Evolutionary conservation across 1,140 invertebrate genomes (phyloP).

Genomic region (Whitmania pigra): DNA sequence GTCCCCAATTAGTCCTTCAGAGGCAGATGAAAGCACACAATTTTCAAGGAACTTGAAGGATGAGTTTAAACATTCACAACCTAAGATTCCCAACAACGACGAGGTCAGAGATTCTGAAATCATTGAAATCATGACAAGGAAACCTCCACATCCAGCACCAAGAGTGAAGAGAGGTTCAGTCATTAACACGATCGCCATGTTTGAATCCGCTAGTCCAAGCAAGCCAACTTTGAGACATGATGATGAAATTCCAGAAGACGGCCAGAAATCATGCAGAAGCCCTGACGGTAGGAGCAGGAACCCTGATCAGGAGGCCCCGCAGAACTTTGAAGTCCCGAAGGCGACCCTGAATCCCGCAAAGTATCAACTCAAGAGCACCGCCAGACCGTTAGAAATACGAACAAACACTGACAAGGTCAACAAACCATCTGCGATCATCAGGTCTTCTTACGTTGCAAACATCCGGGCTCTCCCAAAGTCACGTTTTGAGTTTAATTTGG

Average conservation of each 20-base stretch:
- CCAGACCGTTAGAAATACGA: not conserved
- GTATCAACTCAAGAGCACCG: not conserved
- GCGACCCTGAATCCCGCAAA: not conserved
- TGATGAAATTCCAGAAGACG: not conserved
- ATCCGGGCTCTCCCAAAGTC: not conserved
- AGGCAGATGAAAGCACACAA: no score
- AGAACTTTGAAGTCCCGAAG: no score
- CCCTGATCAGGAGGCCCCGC: not conserved
- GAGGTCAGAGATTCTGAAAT: slow-evolving; percentile 13
- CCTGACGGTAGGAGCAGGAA: not conserved
- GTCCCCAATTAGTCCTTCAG: no score
- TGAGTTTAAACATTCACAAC: no score
- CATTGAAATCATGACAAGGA: slow-evolving; percentile 8
- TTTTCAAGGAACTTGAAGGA: no score
- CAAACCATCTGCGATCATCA: not conserved
- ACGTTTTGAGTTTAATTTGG: not conserved
- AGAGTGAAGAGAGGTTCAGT: slow-evolving; percentile 7
- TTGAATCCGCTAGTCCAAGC: slow-evolving; percentile 7
- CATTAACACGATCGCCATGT: not conserved
- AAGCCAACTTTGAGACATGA: not conserved
- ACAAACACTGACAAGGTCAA: not conserved
- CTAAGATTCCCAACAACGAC: not conserved
- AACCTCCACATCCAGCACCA: not conserved
- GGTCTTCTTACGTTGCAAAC: not conserved
- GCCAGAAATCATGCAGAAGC: not conserved